Evolutionary conservation across 2,797 vertebrate genomes (phyloP), one percentile per base, ranked within the genome.

Genomic region (Lacerta agilis): DNA sequence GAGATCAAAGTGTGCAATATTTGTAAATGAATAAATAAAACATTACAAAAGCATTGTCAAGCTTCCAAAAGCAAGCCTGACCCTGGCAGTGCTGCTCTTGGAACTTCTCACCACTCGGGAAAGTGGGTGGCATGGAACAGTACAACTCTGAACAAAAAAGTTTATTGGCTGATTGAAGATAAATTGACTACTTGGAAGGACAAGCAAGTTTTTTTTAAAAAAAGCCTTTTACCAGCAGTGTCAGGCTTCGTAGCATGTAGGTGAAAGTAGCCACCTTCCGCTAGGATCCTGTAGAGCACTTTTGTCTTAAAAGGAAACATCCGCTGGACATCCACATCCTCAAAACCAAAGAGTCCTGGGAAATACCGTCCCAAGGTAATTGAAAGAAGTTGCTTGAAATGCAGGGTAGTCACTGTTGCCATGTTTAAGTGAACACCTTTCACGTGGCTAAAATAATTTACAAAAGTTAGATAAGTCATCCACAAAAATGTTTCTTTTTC

Each of bases 371-470:
- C 97, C 91, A 98, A 88, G 29, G 96, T 49, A 33, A 96, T 0
- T 0, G 94, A 96, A 66, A 97, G 89, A 76, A 95, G 27, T 13
- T 90, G 20, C 49, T 13, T 5, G n/a, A 91, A 8, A 1, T 77
- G 92, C 43, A 87, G 1, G 3, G 36, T 88, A 0, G 76, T 2
- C 8, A 94, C 1, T 0, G 86, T 29, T 23, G 67, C 93, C 73
- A 97, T 90, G 73, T 97, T 97, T 90, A 97, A 71, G 85, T 98
- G 97, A 69, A 97, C 95, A 33, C 97, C 97, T 90, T 95, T 97
- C 89, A 97, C 75, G 0, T 94, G 94, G 55, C 97, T 98, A 69
- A 64, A 91, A 87, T 0, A 86, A 81, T 36, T 49, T 64, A 78
- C 41, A 1, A 79, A 61, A 2, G 2, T 29, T 71, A n/a, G 29